Percentiles rank a stretch among this genome's conserved stretches.
Evolutionary conservation across 2,113 vertebrate genomes (phyloP).

Genomic region (Oryzias melastigma): DNA sequence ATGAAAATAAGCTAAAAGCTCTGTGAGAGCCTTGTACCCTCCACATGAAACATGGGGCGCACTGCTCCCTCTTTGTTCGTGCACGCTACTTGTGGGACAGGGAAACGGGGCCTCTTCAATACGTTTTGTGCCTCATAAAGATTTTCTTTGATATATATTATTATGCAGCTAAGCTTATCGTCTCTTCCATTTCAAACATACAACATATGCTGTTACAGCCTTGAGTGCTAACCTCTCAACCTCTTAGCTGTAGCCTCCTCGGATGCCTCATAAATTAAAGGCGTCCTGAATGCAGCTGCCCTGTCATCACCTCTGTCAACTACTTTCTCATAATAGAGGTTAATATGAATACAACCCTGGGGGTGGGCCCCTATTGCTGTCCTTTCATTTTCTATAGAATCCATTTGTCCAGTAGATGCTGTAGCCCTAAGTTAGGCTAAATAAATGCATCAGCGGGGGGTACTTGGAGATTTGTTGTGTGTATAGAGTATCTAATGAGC

Average conservation of each 20-base stretch:
- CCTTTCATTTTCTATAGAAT: conserved; percentile 53
- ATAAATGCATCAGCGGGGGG: conserved; percentile 57
- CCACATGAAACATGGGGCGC: conserved; percentile 65
- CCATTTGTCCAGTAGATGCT: conserved; percentile 66
- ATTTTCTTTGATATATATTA: conserved; percentile 71
- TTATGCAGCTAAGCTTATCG: conserved; percentile 73
- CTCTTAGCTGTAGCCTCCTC: conserved; percentile 29
- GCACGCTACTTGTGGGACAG: conserved; percentile 89
- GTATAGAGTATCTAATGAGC: too few relatives aligned
- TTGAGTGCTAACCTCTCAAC: conserved; percentile 33
- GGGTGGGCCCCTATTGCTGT: conserved; percentile 58
- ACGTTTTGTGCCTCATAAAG: conserved; percentile 75
- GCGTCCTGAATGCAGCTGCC: conserved; percentile 71
- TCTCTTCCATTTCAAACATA: conserved; percentile 70
- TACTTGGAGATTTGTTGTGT: not conserved
- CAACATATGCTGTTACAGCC: conserved; percentile 58
- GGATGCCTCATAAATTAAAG: conserved; percentile 59
- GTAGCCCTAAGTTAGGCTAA: conserved; percentile 53
- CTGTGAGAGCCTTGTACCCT: conserved; percentile 67
- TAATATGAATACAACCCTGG: conserved; percentile 61
- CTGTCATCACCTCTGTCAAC: conserved; percentile 57
- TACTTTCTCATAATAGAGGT: conserved; percentile 49
- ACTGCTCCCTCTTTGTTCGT: conserved; percentile 70
- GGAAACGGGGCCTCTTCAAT: conserved; percentile 93
- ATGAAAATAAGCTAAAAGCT: conserved; percentile 72